These are phyloP conservation scores for Pseudanteris insignis DNA, from an alignment of 2,888 invertebrate species.

Conservation along the genomic window DNA sequence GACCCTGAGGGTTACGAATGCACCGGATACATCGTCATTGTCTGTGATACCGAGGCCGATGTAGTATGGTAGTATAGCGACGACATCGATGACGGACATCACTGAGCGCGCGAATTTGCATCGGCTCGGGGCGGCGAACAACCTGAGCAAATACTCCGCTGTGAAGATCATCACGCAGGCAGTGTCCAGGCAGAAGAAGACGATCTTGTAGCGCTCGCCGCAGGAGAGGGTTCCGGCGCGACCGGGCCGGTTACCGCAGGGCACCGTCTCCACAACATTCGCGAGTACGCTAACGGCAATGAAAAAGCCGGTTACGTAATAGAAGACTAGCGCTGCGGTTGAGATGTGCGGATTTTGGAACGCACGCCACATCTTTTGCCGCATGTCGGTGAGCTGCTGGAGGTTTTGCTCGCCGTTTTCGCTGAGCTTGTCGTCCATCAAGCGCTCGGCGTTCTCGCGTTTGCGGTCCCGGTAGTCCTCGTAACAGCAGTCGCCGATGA, in stretches of 20 bases:
- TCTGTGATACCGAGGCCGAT: slow-evolving; percentile 97
- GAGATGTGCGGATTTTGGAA: slow-evolving; percentile 99
- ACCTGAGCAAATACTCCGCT: slow-evolving; percentile 92
- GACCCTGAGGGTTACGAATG: slow-evolving; percentile 97
- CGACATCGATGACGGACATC: slow-evolving; percentile 99
- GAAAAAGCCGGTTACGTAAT: slow-evolving; percentile 99
- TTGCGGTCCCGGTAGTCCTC: slow-evolving; percentile 99
- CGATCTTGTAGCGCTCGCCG: slow-evolving; percentile 97
- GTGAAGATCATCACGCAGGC: slow-evolving; percentile 99
- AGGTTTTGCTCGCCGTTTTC: slow-evolving; percentile 91
- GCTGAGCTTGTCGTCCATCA: slow-evolving; percentile 96
- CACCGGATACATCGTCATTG: slow-evolving; percentile 98
- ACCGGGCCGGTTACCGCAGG: slow-evolving; percentile 89
- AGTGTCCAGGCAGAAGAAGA: slow-evolving; percentile 99
- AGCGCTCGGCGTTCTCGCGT: slow-evolving; percentile 96
- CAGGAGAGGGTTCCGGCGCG: slow-evolving; percentile 90
- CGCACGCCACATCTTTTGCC: slow-evolving; percentile 99
- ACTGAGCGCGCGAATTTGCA: slow-evolving; percentile 98
- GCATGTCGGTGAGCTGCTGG: slow-evolving; percentile 85
- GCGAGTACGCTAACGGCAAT: slow-evolving; percentile 99
- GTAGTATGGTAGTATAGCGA: slow-evolving; percentile 98
- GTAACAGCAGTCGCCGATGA: slow-evolving; percentile 99
- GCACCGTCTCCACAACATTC: slow-evolving; percentile 97
- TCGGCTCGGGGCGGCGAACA: slow-evolving; percentile 98
- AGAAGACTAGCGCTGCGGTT: slow-evolving; percentile 98